A percentile compares a stretch with the other conserved stretches of the same genome.
These are phyloP conservation scores for Astreopora myriophthalma DNA, from an alignment of 64 coral and sea anemone species.

Conservation along the genomic window DNA sequence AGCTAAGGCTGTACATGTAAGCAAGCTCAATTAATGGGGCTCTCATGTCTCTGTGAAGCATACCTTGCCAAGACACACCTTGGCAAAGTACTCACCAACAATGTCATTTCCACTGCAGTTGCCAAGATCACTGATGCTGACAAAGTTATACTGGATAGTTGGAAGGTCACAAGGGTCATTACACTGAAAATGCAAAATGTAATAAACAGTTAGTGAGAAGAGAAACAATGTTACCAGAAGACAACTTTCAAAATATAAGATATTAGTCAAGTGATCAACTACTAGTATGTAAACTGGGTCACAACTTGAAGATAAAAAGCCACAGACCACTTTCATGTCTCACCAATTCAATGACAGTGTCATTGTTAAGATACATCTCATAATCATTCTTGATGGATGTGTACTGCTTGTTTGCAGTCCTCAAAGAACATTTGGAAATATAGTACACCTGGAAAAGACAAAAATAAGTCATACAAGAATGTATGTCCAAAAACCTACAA, in stretches of 20 bases:
- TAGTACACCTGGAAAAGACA: conserved; percentile 84
- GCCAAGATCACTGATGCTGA: conserved; percentile 52
- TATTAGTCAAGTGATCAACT: too few relatives aligned
- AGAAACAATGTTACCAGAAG: too few relatives aligned
- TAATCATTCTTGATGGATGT: conserved; percentile 95
- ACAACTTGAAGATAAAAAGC: too few relatives aligned
- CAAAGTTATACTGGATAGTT: conserved; percentile 86
- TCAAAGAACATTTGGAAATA: conserved; percentile 84
- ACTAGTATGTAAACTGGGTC: too few relatives aligned
- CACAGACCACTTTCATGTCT: not conserved
- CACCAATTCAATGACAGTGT: conserved; percentile 88
- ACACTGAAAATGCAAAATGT: conserved; percentile 47
- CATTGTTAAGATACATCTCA: conserved; percentile 92
- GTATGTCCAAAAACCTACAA: too few relatives aligned
- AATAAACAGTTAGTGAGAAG: not conserved
- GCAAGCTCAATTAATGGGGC: too few relatives aligned
- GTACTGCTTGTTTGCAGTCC: conserved; percentile 93
- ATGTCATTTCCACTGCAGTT: conserved; percentile 70
- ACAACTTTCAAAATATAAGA: too few relatives aligned
- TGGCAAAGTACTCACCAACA: conserved; percentile 60
- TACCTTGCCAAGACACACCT: too few relatives aligned
- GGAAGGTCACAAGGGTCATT: conserved; percentile 74
- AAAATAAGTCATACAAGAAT: not conserved
- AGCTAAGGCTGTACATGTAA: too few relatives aligned
- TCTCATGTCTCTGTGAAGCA: too few relatives aligned